Percentiles rank a stretch among this genome's conserved stretches.
Conservation (phyloP, 2,888 invertebrate genomes). For the Allygus modestus region DNA sequence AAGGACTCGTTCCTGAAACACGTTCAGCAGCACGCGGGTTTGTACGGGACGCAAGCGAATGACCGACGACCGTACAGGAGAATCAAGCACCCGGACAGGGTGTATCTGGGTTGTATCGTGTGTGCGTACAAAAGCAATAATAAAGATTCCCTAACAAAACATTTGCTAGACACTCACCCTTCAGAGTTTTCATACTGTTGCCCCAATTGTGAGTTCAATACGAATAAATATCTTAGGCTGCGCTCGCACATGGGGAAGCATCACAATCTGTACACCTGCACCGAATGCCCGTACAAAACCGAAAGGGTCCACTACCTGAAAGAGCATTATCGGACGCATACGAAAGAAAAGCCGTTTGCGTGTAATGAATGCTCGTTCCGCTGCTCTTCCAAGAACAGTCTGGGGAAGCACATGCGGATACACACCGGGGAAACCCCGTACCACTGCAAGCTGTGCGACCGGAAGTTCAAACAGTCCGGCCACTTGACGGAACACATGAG, state of each 20-base stretch:
- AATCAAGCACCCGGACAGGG: not conserved
- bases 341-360: not conserved
- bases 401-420: not conserved
- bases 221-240: not conserved
- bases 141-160: conserved; percentile 15
- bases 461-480: conserved; percentile 10
- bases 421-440: conserved; percentile 47
- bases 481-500: conserved; percentile 22
- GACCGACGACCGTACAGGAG: not conserved
- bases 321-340: conserved; percentile 16
- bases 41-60: not conserved
- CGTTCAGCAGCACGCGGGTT: not conserved
- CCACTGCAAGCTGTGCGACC: conserved; percentile 16
- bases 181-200: not conserved
- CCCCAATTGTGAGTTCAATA: not conserved
- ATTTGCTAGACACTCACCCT: not conserved
- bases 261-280: not conserved
- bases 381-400: not conserved
- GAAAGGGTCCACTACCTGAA: not conserved
- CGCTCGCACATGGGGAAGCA: not conserved
- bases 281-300: conserved; percentile 3
- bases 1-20: not conserved
- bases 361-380: conserved; percentile 15
- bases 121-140: conserved; percentile 20
- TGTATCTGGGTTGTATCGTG: not conserved